A percentile compares a stretch with the other conserved stretches of the same genome.
These are phyloP conservation scores for Apostichopus parvimensis DNA, from an alignment of 35 echinoderm and acorn worm species.

Conservation along the genomic window DNA sequence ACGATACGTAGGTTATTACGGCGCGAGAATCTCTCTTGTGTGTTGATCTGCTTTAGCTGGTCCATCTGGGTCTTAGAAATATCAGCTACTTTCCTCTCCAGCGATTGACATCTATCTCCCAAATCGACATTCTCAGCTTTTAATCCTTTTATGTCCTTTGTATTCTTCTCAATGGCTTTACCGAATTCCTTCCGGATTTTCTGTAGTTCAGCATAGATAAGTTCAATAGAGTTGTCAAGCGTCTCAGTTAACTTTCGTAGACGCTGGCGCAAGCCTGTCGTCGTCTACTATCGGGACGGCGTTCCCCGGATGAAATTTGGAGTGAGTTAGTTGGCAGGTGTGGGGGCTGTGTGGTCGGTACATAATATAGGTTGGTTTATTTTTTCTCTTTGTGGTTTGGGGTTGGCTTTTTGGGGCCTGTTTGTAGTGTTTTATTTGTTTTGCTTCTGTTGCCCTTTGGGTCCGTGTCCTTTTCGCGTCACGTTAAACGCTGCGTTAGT, in stretches of 20 bases:
- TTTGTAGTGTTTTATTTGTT: too few species aligned
- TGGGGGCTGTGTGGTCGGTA: too few species aligned
- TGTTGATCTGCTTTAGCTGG: neutral
- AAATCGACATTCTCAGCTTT: neutral
- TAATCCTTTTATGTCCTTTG: neutral
- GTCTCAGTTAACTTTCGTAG: neutral
- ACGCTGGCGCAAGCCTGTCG: too few species aligned
- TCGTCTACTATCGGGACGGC: too few species aligned
- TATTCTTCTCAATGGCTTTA: neutral
- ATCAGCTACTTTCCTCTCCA: neutral
- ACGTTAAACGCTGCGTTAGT: too few species aligned
- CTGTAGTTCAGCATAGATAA: neutral
- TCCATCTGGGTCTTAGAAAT: neutral
- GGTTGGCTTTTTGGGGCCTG: too few species aligned
- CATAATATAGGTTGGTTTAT: too few species aligned
- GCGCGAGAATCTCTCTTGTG: slow-evolving; percentile 9
- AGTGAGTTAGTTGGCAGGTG: too few species aligned
- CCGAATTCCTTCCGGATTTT: neutral
- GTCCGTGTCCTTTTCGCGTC: too few species aligned
- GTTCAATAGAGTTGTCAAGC: neutral
- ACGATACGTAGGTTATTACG: slow-evolving; percentile 12
- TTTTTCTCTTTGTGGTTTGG: too few species aligned
- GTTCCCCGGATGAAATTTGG: too few species aligned
- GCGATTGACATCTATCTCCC: neutral
- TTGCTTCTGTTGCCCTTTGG: too few species aligned